Evolutionary conservation across 1,140 invertebrate genomes (phyloP).

Genomic region (Habropoda laboriosa): DNA sequence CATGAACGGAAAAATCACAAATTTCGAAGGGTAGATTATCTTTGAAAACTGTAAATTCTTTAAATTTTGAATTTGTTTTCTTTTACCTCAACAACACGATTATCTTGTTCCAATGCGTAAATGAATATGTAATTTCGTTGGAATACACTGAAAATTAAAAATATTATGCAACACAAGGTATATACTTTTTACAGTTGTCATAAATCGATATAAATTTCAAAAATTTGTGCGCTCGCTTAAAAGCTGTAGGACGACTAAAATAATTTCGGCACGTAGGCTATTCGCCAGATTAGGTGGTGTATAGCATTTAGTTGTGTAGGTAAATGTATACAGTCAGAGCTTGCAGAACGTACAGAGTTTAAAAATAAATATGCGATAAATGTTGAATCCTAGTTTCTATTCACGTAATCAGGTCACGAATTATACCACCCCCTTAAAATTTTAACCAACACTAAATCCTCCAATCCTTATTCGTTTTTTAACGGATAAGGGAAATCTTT

Average conservation of each 20-base stretch:
- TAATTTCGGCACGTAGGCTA: conserved; percentile 10
- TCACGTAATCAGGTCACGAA: conserved; percentile 24
- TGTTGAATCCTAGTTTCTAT: conserved; percentile 23
- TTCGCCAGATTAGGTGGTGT: conserved; percentile 3
- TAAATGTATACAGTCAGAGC: conserved; percentile 4
- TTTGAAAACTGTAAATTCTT: not conserved
- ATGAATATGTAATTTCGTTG: not conserved
- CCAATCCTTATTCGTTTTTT: not conserved
- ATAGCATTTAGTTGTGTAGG: not conserved
- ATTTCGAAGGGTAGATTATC: not conserved
- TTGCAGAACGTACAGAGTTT: conserved; percentile 18
- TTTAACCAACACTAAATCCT: not conserved
- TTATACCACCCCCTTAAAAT: not conserved
- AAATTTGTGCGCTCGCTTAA: not conserved
- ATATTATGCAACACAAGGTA: conserved; percentile 19
- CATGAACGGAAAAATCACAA: not conserved
- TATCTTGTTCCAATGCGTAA: not conserved
- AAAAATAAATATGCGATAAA: conserved; percentile 49
- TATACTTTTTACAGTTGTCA: conserved; percentile 23
- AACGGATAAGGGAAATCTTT: not conserved
- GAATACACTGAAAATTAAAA: conserved; percentile 33
- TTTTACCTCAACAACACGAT: conserved; percentile 24
- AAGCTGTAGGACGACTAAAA: conserved; percentile 36
- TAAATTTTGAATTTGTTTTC: not conserved
- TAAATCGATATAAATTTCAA: not conserved